Base-by-base conservation (phyloP, 2,888 invertebrate genomes). In the Parelbella ahira region DNA sequence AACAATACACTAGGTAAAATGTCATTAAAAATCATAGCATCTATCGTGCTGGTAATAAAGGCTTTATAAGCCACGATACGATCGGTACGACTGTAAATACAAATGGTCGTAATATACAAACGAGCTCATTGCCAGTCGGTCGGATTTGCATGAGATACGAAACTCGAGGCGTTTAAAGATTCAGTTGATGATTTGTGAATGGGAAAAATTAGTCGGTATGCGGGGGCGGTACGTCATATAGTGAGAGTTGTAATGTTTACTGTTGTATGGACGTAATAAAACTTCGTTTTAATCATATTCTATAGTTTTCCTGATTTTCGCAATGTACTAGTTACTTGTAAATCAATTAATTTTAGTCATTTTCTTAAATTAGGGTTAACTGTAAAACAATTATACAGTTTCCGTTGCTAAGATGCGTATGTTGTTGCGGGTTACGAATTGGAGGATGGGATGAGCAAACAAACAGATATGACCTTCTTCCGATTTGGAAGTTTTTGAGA, bases 91-190 rank as follows among this genome's bases (percentile, higher is more conserved):
- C 20, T 10, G 51, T 15, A 53, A 44, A 28, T 45, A 6, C 44
- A 51, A 46, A 10, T 61, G 53, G 63, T 54, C 28, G 51, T 39
- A 53, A 57, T 54, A 56, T 68, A 70, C 69, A 77, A 81, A 79
- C 74, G 73, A 68, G 73, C 71, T 79, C 80, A 84, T 86, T 86
- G 84, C 82, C 75, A 79, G 77, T 64, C 54, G 59, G 68, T 69
- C 65, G 61, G 76, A 86, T 86, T 84, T 78, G 84, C 84, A 86
- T 86, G 72, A 75, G 70, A 75, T 79, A 78, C 65, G 82, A 84
- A 82, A 82, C 77, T 74, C 62, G 62, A 73, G 69, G 71, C 68
- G 72, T 66, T 41, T 20, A 32, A 24, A 33, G 41, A 33, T 27
- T 41, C 27, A 27, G 19, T 21, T 70, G 66, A 62, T 66, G 69